Conservation (phyloP, 2,113 vertebrate genomes). For the Myotis lucifugus region DNA sequence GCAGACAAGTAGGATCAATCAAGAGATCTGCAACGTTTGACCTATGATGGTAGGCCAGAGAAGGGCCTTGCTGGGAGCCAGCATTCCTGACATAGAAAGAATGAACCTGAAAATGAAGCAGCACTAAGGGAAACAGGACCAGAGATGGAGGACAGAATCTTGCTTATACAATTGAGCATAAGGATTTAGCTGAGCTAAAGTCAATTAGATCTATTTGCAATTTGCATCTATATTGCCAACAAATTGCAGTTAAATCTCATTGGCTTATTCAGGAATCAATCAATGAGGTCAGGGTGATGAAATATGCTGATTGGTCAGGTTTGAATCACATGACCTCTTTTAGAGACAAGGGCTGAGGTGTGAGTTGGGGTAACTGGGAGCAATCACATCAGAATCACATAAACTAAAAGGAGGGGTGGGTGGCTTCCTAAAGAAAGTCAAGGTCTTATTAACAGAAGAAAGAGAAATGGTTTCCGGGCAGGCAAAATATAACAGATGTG, state of each 20-base stretch:
- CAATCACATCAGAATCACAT: neutral
- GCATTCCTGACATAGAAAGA: neutral
- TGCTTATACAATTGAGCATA: neutral
- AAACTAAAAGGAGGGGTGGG: neutral
- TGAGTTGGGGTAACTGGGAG: neutral
- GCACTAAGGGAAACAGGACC: neutral
- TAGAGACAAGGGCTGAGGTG: neutral
- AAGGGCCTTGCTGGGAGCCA: neutral
- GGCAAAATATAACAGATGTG: neutral
- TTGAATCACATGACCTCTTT: neutral
- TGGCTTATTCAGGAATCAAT: neutral
- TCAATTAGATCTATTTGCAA: neutral
- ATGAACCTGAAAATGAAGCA: neutral
- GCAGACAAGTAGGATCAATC: neutral
- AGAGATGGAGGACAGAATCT: neutral
- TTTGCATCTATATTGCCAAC: neutral
- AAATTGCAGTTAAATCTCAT: neutral
- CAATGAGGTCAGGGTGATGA: neutral
- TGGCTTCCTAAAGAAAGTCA: neutral
- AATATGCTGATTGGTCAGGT: neutral
- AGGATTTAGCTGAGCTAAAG: neutral
- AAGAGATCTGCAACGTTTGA: neutral
- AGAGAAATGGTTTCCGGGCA: neutral
- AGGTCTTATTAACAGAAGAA: neutral
- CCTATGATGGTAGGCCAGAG: fast-evolving